Conservation (phyloP, 2,888 invertebrate species). For the Acanthosepion pharaonis region DNA sequence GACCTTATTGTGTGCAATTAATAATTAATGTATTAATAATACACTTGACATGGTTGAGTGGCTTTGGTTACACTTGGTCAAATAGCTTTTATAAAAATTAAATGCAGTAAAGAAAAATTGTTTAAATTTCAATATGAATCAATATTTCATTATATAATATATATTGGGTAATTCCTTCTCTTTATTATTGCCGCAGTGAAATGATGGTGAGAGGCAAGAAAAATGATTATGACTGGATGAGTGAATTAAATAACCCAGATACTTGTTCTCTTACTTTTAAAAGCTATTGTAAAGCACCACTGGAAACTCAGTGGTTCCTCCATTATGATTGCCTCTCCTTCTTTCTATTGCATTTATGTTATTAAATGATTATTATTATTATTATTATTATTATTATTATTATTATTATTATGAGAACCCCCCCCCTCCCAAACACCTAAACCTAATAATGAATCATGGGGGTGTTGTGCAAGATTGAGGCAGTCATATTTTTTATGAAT, state of each 20-base stretch:
- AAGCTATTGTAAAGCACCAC: not conserved
- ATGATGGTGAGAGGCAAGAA: not conserved
- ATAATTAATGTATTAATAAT: no score
- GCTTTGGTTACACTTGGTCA: no score
- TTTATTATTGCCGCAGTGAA: not conserved
- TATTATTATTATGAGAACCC: not conserved
- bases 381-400: not conserved
- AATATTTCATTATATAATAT: no score
- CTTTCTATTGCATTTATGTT: not conserved
- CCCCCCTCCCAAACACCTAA: not conserved
- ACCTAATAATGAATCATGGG: not conserved
- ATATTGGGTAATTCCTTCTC: not conserved
- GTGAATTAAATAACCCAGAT: not conserved
- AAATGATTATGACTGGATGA: not conserved
- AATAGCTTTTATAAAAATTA: no score
- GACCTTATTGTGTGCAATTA: no score
- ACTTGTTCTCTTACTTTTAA: not conserved
- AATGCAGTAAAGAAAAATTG: no score
- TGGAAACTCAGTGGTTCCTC: not conserved
- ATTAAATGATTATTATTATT: not conserved
- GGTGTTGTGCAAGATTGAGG: not conserved
- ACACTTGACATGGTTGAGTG: no score
- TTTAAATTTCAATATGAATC: no score
- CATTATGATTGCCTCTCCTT: not conserved
- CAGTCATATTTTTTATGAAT: not conserved